Evolutionary conservation across 1,140 invertebrate genomes (phyloP).

Genomic region (Oscheius sp.): DNA sequence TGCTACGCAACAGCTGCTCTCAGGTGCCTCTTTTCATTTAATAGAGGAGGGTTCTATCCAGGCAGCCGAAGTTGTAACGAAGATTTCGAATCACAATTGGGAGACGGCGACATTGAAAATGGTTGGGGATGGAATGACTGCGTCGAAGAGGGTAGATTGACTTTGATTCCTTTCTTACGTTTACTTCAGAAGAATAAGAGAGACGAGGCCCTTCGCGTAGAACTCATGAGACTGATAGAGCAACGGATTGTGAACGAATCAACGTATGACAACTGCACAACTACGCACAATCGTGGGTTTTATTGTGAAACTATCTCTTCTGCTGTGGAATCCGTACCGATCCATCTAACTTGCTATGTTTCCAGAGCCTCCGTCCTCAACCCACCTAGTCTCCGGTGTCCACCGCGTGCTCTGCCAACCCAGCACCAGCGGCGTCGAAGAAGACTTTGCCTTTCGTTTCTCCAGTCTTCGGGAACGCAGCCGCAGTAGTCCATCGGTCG

Average conservation of each 20-base stretch:
- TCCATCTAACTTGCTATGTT: background rate
- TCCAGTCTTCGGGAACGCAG: constrained; percentile 12
- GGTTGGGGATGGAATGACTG: background rate
- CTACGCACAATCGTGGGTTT: too few species aligned
- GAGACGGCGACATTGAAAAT: background rate
- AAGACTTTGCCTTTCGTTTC: constrained; percentile 20
- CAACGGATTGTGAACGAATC: background rate
- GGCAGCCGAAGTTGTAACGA: background rate
- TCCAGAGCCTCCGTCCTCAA: background rate
- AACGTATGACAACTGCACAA: background rate
- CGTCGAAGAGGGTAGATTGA: background rate
- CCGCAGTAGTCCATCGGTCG: constrained; percentile 10
- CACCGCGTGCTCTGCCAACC: constrained; percentile 18
- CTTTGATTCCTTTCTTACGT: background rate
- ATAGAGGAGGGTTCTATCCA: too few species aligned
- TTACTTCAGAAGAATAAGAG: background rate
- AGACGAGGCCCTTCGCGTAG: background rate
- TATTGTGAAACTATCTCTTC: too few species aligned
- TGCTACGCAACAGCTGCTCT: background rate
- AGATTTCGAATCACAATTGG: background rate
- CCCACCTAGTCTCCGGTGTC: constrained; percentile 5
- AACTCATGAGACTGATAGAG: background rate
- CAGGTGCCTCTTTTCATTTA: too few species aligned
- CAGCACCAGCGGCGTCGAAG: constrained; percentile 15
- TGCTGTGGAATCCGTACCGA: too few species aligned